A percentile compares a stretch with the other conserved stretches of the same genome.
Conservation (phyloP, 2,797 vertebrate species). For the Mormyrops attenuatus region DNA sequence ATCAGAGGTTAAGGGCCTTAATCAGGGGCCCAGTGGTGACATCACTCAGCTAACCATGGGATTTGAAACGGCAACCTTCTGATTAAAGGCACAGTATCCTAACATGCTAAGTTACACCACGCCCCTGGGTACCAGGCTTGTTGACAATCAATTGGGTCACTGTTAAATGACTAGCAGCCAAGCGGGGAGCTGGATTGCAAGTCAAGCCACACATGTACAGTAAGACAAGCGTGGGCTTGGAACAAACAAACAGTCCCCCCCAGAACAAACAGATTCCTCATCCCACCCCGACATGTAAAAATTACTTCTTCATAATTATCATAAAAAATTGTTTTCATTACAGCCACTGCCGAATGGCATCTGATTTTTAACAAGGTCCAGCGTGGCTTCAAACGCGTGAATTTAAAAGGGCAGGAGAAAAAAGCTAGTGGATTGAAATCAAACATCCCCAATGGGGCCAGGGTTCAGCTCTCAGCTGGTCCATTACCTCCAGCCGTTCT, state of each 20-base stretch:
- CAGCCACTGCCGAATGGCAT: background rate
- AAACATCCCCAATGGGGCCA: background rate
- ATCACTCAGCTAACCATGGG: background rate
- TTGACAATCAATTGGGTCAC: background rate
- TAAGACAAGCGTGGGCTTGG: background rate
- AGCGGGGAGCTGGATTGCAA: background rate
- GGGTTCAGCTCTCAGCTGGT: background rate
- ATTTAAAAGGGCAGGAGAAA: background rate
- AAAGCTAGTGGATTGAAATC: background rate
- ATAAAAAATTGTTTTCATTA: background rate
- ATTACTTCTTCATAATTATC: background rate
- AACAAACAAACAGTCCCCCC: background rate
- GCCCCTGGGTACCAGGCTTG: background rate
- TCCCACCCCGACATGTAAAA: background rate
- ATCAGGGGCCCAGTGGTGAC: background rate
- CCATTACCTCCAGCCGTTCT: constrained; percentile 9
- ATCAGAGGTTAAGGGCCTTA: background rate
- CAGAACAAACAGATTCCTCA: background rate
- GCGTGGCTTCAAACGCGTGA: background rate
- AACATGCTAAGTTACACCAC: background rate
- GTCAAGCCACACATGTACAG: background rate
- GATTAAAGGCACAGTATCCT: background rate
- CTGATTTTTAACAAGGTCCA: background rate
- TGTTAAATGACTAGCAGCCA: background rate
- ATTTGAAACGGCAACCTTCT: background rate